These are phyloP conservation scores for Opisthograptis luteolata DNA, from an alignment of 2,888 invertebrate species.

Conservation along the genomic window DNA sequence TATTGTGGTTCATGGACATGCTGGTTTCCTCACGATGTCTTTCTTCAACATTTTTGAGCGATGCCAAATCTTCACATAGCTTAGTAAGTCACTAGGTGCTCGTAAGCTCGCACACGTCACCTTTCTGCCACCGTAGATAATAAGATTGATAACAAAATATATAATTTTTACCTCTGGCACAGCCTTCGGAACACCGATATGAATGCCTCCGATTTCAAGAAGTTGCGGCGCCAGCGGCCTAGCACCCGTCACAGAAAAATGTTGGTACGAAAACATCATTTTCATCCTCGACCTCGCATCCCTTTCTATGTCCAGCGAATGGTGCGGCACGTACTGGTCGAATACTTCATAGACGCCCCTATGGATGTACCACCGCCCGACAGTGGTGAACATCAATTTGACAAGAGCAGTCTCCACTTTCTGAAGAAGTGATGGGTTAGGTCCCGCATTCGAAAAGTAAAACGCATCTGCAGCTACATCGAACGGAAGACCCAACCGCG, in stretches of 20 bases:
- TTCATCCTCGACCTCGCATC: constrained; percentile 73
- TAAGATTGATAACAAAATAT: too few species aligned
- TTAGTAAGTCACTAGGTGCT: too few species aligned
- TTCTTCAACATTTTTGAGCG: too few species aligned
- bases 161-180: constrained; percentile 51
- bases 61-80: too few species aligned
- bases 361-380: constrained; percentile 55
- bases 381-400: constrained; percentile 43
- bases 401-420: constrained; percentile 54
- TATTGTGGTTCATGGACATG: too few species aligned
- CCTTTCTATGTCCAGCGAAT: constrained; percentile 72
- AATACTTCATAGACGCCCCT: constrained; percentile 61
- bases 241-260: constrained; percentile 83
- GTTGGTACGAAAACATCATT: constrained; percentile 84
- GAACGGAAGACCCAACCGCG: constrained; percentile 74
- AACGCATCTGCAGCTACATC: constrained; percentile 76
- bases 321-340: constrained; percentile 64
- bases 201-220: constrained; percentile 85
- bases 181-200: constrained; percentile 57
- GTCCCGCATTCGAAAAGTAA: constrained; percentile 65
- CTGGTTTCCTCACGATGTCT: too few species aligned
- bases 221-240: constrained; percentile 80
- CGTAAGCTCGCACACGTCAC: too few species aligned
- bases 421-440: constrained; percentile 52
- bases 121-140: too few species aligned